Base-by-base conservation (phyloP, 2,797 vertebrate genomes). In the Notamacropus eugenii region DNA sequence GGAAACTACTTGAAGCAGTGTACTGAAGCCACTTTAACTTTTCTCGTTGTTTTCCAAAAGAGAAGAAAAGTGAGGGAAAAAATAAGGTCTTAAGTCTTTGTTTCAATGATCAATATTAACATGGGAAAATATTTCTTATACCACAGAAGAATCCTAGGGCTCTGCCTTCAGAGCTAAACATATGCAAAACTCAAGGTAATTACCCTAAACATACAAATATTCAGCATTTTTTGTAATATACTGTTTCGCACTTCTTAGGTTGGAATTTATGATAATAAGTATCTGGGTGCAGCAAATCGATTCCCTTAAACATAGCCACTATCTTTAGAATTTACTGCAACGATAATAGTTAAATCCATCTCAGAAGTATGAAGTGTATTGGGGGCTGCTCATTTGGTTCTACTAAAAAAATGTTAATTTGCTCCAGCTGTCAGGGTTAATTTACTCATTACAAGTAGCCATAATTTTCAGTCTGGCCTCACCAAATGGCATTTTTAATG, bases 381-480 rank as follows among this genome's bases (percentile, higher is more conserved):
- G 54, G 54, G 13, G 94, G 50, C 58, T 95, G 87, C 0, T 74
- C 27, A 28, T 74, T 96, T 54, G 8, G 55, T 74, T 62, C 40
- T 92, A 55, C 19, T 27, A 67, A 93, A 0, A 46, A 46, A 93
- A 58, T 54, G 14, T 93, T 50, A 87, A 87, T 87, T 12, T 91
- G 57, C 52, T 91, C 67, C 22, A 54, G 93, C 93, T 14, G 13
- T n/a, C 0, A 94, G 52, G 74, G 5, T 62, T 54, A 59, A 93
- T 54, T 54, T 56, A 52, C 1, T 57, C 46, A 57, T 54, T 67
- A 6, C 16, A 29, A 55, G 6, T 94, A 93, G 93, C 46, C 31
- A 95, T 94, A 95, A 94, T 55, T 93, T 96, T 92, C 93, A 74
- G 59, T 92, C 82, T 94, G 59, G 50, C 34, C 93, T 91, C 50